Percentiles rank a stretch among this genome's conserved stretches.
phyloP scores from a whole-genome alignment of 2,888 invertebrate species.

The Drosophila anceps region DNA sequence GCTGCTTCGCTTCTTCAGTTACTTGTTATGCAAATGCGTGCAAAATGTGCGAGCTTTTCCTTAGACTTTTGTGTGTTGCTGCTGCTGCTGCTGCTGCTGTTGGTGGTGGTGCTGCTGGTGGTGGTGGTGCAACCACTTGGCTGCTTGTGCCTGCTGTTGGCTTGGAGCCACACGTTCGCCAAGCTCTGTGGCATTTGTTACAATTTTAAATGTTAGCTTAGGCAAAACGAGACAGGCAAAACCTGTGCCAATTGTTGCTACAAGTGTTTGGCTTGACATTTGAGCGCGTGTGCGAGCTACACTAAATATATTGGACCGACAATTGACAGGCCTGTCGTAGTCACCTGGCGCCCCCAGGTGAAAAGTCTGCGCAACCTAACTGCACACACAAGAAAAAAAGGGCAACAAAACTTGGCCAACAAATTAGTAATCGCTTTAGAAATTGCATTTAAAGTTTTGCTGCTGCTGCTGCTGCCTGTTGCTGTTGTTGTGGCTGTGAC shows the following conservation, averaged over 20 bases:
- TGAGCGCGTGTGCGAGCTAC: constrained; percentile 64
- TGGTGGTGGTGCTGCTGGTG: constrained; percentile 42
- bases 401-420: constrained; percentile 59
- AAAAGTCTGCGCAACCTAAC: constrained; percentile 47
- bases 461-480: not conserved
- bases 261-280: constrained; percentile 77
- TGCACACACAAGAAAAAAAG: constrained; percentile 20
- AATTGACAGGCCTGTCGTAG: constrained; percentile 54
- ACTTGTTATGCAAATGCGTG: constrained; percentile 80
- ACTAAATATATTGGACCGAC: constrained; percentile 55
- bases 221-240: constrained; percentile 62
- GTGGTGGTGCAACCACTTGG: constrained; percentile 43
- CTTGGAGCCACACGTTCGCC: constrained; percentile 76
- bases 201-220: constrained; percentile 80
- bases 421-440: constrained; percentile 65
- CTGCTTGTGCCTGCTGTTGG: constrained; percentile 49
- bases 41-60: constrained; percentile 77
- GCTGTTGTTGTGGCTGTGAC: constrained; percentile 32
- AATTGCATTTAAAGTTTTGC: constrained; percentile 60
- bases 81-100: constrained; percentile 17
- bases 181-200: constrained; percentile 78
- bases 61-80: constrained; percentile 23
- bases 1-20: constrained; percentile 17
- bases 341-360: constrained; percentile 60
- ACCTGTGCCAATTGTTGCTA: constrained; percentile 78